Conservation (phyloP, 2,113 vertebrate species). For the Stegostoma tigrinum region DNA sequence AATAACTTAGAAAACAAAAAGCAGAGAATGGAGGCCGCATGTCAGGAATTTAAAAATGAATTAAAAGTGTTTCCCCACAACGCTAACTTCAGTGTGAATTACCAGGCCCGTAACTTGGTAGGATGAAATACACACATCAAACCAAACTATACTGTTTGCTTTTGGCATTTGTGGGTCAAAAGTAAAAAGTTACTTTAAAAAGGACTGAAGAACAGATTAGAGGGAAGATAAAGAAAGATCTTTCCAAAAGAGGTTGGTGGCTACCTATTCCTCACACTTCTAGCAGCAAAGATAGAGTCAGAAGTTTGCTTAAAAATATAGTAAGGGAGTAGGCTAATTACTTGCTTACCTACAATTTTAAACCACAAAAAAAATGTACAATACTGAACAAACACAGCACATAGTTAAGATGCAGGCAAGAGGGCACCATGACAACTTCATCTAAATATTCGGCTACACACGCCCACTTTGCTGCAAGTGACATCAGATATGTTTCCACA, state of each 20-base stretch:
- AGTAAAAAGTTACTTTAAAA: not conserved
- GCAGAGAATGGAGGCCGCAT: not conserved
- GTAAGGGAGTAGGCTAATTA: not conserved
- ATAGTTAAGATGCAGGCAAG: not conserved
- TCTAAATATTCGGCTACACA: not conserved
- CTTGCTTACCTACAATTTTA: not conserved
- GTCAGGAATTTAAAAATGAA: not conserved
- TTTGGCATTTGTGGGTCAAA: not conserved
- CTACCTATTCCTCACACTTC: not conserved
- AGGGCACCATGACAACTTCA: not conserved
- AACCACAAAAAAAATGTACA: not conserved
- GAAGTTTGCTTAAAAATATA: not conserved
- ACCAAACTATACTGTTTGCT: not conserved
- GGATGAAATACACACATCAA: not conserved
- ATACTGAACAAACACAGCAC: not conserved
- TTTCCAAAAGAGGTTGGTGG: not conserved
- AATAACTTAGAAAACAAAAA: not conserved
- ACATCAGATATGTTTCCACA: constrained; percentile 23
- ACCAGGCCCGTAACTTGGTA: not conserved
- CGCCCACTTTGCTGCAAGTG: constrained; percentile 29
- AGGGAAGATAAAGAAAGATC: not conserved
- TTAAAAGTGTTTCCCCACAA: not conserved
- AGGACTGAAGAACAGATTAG: too few relatives aligned
- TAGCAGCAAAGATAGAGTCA: not conserved
- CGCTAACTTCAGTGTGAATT: not conserved